These are phyloP conservation scores for Bombus confusus DNA, from an alignment of 1,140 invertebrate genomes.

Conservation along the genomic window DNA sequence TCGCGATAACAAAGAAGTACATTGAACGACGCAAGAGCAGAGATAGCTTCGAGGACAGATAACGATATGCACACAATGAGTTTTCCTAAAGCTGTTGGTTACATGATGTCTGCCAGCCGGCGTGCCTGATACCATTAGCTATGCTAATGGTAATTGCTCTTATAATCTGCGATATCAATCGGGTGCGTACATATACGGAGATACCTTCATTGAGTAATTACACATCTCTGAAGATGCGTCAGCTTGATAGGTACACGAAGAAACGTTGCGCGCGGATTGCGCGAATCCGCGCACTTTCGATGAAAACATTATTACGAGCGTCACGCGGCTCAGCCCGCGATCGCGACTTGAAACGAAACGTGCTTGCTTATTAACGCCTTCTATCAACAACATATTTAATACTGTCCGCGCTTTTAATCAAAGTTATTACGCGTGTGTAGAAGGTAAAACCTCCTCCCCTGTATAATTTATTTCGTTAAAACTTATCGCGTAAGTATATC, in stretches of 20 bases:
- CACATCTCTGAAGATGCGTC: constrained; percentile 74
- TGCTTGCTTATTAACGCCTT: not conserved
- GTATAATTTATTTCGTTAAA: not conserved
- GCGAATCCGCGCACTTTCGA: constrained; percentile 56
- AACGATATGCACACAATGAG: constrained; percentile 2
- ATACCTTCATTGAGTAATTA: constrained; percentile 79
- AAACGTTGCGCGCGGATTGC: constrained; percentile 55
- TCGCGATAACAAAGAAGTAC: not conserved
- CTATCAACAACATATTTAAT: constrained; percentile 13
- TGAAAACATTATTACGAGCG: constrained; percentile 35
- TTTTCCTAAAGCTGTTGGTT: constrained; percentile 43
- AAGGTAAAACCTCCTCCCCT: not conserved
- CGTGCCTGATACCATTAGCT: constrained; percentile 75
- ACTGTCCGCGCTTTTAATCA: not conserved
- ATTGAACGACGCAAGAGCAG: not conserved
- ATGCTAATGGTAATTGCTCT: constrained; percentile 78
- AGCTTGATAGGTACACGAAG: constrained; percentile 70
- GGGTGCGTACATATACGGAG: constrained; percentile 69
- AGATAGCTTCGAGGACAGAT: not conserved
- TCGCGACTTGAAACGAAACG: not conserved
- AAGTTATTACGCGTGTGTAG: not conserved
- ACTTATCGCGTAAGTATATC: not conserved
- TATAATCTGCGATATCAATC: constrained; percentile 79
- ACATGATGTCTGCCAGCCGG: constrained; percentile 44
- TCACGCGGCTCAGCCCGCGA: no score